These are phyloP conservation scores for Drosophila lutescens DNA, from an alignment of 2,888 invertebrate genomes.

Conservation along the genomic window DNA sequence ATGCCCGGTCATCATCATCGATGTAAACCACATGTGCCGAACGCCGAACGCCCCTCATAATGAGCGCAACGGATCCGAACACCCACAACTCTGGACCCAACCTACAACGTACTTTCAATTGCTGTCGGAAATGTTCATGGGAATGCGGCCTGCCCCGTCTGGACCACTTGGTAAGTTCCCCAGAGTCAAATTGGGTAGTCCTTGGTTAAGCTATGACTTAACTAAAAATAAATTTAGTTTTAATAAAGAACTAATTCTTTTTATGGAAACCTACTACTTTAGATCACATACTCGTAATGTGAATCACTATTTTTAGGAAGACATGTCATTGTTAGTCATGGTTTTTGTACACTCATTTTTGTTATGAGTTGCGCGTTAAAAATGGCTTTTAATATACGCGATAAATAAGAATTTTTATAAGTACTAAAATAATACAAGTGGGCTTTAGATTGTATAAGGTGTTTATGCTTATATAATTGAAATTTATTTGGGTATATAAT, in stretches of 20 bases:
- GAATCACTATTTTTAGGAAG: neutral
- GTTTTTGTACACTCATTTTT: neutral
- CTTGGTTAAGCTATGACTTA: neutral
- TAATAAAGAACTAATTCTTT: too few relatives aligned
- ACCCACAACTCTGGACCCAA: constrained; percentile 2
- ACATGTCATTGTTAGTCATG: neutral
- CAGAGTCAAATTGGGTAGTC: neutral
- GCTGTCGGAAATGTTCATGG: constrained; percentile 3
- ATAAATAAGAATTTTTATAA: too few relatives aligned
- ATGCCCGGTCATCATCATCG: constrained; percentile 57
- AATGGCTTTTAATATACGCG: neutral
- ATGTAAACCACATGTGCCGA: constrained; percentile 54
- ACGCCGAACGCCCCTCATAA: constrained; percentile 74
- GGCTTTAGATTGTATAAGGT: too few relatives aligned
- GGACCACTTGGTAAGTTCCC: constrained; percentile 25
- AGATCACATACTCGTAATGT: neutral
- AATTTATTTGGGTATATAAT: too few relatives aligned
- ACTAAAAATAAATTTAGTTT: too few relatives aligned
- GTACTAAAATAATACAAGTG: too few relatives aligned
- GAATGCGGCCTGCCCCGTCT: constrained; percentile 1
- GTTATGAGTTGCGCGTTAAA: neutral
- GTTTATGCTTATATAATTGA: too few relatives aligned
- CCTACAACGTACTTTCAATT: constrained; percentile 1
- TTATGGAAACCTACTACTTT: neutral
- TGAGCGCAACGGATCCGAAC: constrained; percentile 53